phyloP scores from a whole-genome alignment of 1,140 invertebrate genomes.

The Aphaenogaster rudis region DNA sequence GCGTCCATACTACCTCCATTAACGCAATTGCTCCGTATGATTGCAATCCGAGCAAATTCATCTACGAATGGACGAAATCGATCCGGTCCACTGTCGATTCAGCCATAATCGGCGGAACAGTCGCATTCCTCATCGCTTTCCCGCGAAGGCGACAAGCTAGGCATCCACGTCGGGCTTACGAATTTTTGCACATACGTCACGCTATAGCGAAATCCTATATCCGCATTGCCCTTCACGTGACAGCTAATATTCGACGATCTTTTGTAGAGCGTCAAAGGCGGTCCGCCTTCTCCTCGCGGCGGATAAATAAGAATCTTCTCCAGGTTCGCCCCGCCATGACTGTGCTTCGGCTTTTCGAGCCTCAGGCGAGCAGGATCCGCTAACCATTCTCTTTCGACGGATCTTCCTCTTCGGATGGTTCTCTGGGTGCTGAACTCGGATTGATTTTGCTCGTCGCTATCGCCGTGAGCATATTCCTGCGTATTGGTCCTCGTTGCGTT shows the following conservation, averaged over 20 bases:
- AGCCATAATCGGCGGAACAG: conserved; percentile 67
- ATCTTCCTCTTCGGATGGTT: background rate
- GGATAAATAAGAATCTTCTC: conserved; percentile 79
- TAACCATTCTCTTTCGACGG: background rate
- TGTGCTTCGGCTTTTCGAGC: conserved; percentile 60
- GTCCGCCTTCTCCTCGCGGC: conserved; percentile 70
- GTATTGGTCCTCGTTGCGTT: background rate
- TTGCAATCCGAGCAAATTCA: conserved; percentile 21
- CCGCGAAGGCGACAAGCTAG: conserved; percentile 75
- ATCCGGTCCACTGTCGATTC: conserved; percentile 25
- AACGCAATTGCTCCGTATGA: conserved; percentile 30
- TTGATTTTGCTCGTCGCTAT: conserved; percentile 4
- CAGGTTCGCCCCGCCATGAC: conserved; percentile 28
- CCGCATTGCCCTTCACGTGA: conserved; percentile 68
- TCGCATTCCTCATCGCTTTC: conserved; percentile 15
- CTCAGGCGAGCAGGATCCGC: conserved; percentile 31
- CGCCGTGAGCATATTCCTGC: background rate
- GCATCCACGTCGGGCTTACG: conserved; percentile 73
- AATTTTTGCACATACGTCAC: conserved; percentile 80
- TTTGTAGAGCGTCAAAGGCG: conserved; percentile 78
- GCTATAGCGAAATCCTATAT: conserved; percentile 75
- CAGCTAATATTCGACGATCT: conserved; percentile 79
- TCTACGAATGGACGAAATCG: conserved; percentile 22
- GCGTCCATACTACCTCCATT: background rate
- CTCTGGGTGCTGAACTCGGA: background rate